Evolutionary conservation across 1,140 invertebrate genomes (phyloP).

Genomic region (Saccostrea cuccullata): DNA sequence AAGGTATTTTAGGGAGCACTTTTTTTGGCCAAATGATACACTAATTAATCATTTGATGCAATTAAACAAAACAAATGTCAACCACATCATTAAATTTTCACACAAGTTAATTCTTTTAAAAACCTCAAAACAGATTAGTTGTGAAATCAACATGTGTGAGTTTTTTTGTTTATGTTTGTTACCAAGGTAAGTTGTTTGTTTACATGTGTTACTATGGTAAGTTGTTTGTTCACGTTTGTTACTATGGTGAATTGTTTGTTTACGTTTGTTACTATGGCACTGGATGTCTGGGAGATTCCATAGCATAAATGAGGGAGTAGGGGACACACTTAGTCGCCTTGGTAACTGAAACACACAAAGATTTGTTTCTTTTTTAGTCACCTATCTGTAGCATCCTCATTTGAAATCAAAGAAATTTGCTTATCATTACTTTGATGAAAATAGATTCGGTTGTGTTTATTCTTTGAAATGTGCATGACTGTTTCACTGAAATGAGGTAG

Average conservation of each 20-base stretch:
- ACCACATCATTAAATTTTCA: neutral
- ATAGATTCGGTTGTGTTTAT: too few relatives aligned
- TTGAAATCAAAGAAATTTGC: neutral
- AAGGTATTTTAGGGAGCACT: too few relatives aligned
- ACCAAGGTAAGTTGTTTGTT: neutral
- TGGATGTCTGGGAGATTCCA: slow-evolving; percentile 18
- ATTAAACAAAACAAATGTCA: neutral
- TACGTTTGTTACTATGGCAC: slow-evolving; percentile 4
- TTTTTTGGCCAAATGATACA: neutral
- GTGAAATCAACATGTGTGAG: neutral
- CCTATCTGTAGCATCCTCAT: neutral
- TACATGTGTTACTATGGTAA: neutral
- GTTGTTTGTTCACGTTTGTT: too few relatives aligned
- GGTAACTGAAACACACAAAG: slow-evolving; percentile 20
- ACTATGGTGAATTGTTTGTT: neutral
- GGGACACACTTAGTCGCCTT: neutral
- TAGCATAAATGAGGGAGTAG: slow-evolving; percentile 1
- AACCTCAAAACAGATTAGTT: neutral
- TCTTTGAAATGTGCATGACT: too few relatives aligned
- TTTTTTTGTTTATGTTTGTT: too few relatives aligned
- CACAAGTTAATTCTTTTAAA: neutral
- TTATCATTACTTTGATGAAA: too few relatives aligned
- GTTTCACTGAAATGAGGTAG: too few relatives aligned
- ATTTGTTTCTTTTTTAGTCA: neutral
- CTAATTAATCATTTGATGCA: neutral